Evolutionary conservation across 2,888 invertebrate genomes (phyloP).

Genomic region (Lithophane socia): DNA sequence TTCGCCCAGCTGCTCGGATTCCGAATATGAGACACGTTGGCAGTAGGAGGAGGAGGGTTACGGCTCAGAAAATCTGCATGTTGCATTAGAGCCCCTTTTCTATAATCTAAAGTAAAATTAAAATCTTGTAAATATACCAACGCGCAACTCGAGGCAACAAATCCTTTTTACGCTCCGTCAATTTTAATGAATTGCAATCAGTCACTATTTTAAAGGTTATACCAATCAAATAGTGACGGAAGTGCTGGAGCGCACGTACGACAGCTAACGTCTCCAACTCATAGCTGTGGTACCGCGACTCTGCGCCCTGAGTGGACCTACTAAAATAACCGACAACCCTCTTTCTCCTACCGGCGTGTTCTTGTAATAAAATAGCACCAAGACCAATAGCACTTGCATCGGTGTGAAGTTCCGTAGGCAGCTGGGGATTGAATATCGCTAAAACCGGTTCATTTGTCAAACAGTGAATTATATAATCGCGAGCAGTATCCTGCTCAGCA

Average conservation of each 20-base stretch:
- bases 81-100: no score
- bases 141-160: slow-evolving; percentile 50
- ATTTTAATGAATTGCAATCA: slow-evolving; percentile 67
- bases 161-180: slow-evolving; percentile 62
- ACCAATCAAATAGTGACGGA: slow-evolving; percentile 63
- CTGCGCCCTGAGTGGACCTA: background rate
- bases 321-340: slow-evolving; percentile 6
- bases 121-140: no score
- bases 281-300: slow-evolving; percentile 52
- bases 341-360: background rate
- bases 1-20: no score
- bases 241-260: slow-evolving; percentile 54
- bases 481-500: background rate
- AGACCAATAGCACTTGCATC: background rate
- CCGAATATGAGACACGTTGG: no score
- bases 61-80: no score
- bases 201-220: slow-evolving; percentile 61
- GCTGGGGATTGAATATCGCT: background rate
- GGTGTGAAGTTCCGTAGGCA: slow-evolving; percentile 1
- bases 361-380: background rate
- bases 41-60: no score
- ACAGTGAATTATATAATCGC: background rate
- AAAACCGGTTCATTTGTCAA: background rate
- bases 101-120: no score
- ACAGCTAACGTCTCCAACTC: slow-evolving; percentile 58